Conservation (phyloP, 2,797 vertebrate genomes). For the Garrulus glandarius region DNA sequence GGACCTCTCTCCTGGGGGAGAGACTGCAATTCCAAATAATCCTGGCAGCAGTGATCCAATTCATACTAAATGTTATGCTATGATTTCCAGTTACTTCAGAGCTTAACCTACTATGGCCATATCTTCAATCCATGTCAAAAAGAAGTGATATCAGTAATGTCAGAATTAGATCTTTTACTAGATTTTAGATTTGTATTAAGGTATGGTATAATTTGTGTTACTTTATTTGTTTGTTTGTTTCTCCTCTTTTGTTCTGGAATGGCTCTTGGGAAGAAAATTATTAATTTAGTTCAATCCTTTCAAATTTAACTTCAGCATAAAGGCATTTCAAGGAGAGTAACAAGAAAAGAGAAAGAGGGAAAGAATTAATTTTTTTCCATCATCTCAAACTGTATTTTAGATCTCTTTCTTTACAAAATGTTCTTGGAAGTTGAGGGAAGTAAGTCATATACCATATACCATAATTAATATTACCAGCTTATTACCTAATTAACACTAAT, state of each 20-base stretch:
- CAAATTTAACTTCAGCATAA: background rate
- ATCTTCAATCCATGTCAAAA: background rate
- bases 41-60: background rate
- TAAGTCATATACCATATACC: background rate
- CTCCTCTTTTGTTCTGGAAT: background rate
- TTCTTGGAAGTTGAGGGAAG: background rate
- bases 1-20: background rate
- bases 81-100: background rate
- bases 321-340: fast-evolving
- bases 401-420: background rate
- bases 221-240: background rate
- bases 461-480: background rate
- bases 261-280: background rate
- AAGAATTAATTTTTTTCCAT: background rate
- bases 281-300: background rate
- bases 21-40: background rate
- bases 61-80: background rate
- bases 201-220: fast-evolving
- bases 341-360: background rate
- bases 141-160: background rate
- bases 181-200: background rate
- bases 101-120: background rate
- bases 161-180: background rate
- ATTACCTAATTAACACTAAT: background rate
- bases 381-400: background rate